Evolutionary conservation across 1,140 invertebrate genomes (phyloP).

Genomic region (Popillia japonica): DNA sequence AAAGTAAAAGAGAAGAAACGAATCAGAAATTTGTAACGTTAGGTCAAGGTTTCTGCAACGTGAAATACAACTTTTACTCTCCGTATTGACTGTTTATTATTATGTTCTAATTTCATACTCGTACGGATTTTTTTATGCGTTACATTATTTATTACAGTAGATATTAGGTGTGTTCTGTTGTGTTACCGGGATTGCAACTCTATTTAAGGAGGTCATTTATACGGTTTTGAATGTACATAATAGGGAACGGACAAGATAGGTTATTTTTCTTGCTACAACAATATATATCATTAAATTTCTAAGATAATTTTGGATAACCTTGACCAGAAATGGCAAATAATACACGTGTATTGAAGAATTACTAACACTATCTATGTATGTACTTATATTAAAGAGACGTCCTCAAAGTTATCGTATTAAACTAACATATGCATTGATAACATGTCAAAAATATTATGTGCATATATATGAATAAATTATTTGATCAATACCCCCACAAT

Average conservation of each 20-base stretch:
- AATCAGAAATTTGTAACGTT: conserved; percentile 10
- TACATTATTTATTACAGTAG: not conserved
- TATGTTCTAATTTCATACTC: conserved; percentile 24
- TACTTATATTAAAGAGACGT: too few species aligned
- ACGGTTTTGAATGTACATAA: too few species aligned
- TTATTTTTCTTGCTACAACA: not conserved
- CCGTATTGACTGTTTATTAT: not conserved
- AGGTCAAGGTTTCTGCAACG: conserved; percentile 24
- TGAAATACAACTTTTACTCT: conserved; percentile 41
- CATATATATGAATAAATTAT: too few species aligned
- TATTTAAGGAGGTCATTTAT: not conserved
- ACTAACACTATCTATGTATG: too few species aligned
- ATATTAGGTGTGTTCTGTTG: not conserved
- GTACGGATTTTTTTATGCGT: not conserved
- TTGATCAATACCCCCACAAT: too few species aligned
- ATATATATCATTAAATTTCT: not conserved
- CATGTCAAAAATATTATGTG: too few species aligned
- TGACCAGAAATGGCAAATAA: too few species aligned
- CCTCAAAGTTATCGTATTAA: too few species aligned
- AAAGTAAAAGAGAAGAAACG: too few species aligned
- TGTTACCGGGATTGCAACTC: not conserved
- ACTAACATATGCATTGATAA: too few species aligned
- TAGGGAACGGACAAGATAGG: conserved; percentile 16
- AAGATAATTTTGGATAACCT: not conserved
- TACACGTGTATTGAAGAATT: too few species aligned